Base-by-base conservation (phyloP, 2,797 vertebrate genomes). In the Cynodonichthys magdalenae region DNA sequence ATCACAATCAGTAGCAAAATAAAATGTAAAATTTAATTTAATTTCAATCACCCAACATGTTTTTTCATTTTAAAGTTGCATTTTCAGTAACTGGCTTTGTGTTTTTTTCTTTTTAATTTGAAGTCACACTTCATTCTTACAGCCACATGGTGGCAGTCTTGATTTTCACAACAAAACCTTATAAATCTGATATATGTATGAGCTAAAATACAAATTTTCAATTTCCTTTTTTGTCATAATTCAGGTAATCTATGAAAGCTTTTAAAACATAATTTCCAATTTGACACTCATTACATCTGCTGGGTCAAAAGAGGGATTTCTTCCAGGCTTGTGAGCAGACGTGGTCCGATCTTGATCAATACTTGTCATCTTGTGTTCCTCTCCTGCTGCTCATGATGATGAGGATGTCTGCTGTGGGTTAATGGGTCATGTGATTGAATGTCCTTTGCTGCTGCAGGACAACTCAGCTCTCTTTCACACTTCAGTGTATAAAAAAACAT, bases 91-190 rank as follows among this genome's bases (percentile, higher is more conserved):
- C 46, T 27, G 31, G 3, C 10, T 39, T 49, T 55, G 29, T 19
- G 8, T 39, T 0, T 10, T 10, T 28, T 17, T 6, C 53, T 0
- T 41, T 8, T 3, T 36, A 11, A 14, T 6, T 5, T 31, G 24
- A 46, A 17, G 9, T 34, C 2, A 11, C 53, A 61, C 36, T 55
- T 18, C n/a, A 11, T 1, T 6, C 14, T 34, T 59, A 9, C 6
- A 3, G 12, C 82, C 90, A 87, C 84, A 67, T 28, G 85, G 61
- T 73, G 82, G 69, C 66, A 83, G 65, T 80, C 7, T 88, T 84
- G 71, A 63, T 8, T 78, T 77, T 60, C 20, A 45, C n/a, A 46
- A 27, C 57, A 15, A 74, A n/a, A 1, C 3, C 29, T 18, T 12
- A 3, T 28, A 12, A 63, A 6, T 18, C 15, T 24, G 15, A 0